These are phyloP conservation scores for Trichogramma evanescens DNA, from an alignment of 2,888 invertebrate genomes.

Conservation along the genomic window DNA sequence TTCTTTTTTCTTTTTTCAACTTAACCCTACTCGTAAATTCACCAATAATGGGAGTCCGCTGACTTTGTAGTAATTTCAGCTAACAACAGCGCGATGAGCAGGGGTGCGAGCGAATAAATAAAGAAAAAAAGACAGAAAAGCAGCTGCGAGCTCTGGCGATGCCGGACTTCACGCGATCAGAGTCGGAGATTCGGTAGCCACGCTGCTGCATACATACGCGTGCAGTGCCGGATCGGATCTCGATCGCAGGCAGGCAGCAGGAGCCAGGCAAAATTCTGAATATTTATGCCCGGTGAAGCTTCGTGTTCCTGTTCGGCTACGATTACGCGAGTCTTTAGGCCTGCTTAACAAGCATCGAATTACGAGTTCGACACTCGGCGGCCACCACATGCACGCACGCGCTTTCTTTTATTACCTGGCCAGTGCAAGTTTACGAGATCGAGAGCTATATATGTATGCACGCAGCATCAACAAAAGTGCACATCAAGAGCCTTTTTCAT, in stretches of 20 bases:
- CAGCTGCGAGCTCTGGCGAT: too few relatives aligned
- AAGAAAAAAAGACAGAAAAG: too few relatives aligned
- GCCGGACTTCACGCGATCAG: not conserved
- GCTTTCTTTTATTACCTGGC: not conserved
- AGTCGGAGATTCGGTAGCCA: constrained; percentile 1
- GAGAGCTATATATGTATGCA: too few relatives aligned
- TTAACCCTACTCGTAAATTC: too few relatives aligned
- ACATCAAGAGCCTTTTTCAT: not conserved
- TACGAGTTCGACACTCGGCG: constrained; percentile 17
- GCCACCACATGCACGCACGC: not conserved
- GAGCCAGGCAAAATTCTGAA: not conserved
- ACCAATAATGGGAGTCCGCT: too few relatives aligned
- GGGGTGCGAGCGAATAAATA: too few relatives aligned
- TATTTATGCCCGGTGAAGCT: constrained; percentile 13
- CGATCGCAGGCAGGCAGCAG: not conserved
- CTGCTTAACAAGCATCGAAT: constrained; percentile 19
- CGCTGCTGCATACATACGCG: not conserved
- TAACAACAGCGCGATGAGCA: too few relatives aligned
- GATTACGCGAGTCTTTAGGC: constrained; percentile 22
- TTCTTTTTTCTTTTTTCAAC: too few relatives aligned
- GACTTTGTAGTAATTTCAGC: too few relatives aligned
- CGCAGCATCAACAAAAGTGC: too few relatives aligned
- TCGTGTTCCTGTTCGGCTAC: constrained; percentile 1
- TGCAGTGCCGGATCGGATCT: not conserved
- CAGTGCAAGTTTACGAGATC: too few relatives aligned